Conservation (phyloP, 2,113 vertebrate genomes). For the Fulica atra region DNA sequence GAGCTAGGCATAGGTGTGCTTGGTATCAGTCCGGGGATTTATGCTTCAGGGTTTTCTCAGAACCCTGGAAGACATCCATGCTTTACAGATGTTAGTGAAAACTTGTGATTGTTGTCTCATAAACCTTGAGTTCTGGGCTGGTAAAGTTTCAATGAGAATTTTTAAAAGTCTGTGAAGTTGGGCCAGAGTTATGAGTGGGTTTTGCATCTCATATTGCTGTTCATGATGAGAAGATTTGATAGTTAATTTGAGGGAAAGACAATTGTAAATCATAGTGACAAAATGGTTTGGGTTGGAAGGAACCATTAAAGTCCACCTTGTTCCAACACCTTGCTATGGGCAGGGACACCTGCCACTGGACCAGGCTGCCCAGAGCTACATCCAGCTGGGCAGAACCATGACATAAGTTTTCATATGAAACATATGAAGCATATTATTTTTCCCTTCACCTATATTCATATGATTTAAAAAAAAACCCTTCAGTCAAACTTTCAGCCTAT, state of each 20-base stretch:
- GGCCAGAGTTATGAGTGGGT: neutral
- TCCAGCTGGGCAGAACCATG: too few relatives aligned
- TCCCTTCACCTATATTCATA: neutral
- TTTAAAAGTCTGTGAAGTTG: neutral
- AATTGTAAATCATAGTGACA: neutral
- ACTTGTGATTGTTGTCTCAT: neutral
- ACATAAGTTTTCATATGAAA: neutral
- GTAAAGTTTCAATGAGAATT: neutral
- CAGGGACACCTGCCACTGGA: too few relatives aligned
- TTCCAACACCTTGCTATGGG: too few relatives aligned
- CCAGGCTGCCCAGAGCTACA: too few relatives aligned
- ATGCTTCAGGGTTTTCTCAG: neutral
- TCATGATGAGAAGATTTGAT: neutral
- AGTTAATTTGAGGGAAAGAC: neutral
- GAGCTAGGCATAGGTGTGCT: neutral
- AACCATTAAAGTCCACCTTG: too few relatives aligned
- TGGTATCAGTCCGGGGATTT: accelerated
- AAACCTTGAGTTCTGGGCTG: neutral
- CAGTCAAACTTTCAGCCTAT: neutral
- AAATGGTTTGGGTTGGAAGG: too few relatives aligned
- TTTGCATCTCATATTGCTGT: neutral
- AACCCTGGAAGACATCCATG: neutral
- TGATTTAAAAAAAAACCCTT: neutral
- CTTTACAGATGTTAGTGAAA: neutral
- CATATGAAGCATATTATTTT: neutral